A percentile compares a stretch with the other conserved stretches of the same genome.
phyloP scores from a whole-genome alignment of 2,797 vertebrate species.

The Gallinago nigripennis region DNA sequence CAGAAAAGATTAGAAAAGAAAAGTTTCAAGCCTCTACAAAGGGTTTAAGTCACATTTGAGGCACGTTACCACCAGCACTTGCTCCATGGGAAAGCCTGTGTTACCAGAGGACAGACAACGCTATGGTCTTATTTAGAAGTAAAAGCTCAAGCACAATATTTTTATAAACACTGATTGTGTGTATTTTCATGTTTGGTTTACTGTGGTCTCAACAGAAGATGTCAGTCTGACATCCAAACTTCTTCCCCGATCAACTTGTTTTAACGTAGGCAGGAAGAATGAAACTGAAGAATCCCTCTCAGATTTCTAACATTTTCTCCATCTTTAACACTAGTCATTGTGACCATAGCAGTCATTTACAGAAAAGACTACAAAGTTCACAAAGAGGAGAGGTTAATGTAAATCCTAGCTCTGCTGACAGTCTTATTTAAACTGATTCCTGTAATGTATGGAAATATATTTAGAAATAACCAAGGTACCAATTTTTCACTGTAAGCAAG shows the following conservation, averaged over 20 bases:
- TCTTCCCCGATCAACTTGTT: neutral
- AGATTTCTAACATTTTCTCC: neutral
- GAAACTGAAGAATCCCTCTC: neutral
- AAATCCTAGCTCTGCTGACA: neutral
- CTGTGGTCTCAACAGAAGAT: neutral
- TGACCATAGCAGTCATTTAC: neutral
- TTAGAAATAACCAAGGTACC: neutral
- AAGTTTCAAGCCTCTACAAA: neutral
- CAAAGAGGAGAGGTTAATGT: neutral
- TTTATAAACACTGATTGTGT: neutral
- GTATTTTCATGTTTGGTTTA: neutral
- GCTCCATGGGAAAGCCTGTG: accelerated
- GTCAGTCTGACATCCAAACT: neutral
- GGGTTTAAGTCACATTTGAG: neutral
- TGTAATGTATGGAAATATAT: neutral
- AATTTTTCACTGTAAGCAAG: neutral
- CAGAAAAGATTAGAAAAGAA: neutral
- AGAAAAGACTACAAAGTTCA: neutral
- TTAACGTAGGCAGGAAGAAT: neutral
- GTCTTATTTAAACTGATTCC: neutral
- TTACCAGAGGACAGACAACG: neutral
- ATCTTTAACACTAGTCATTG: neutral
- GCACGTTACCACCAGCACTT: neutral
- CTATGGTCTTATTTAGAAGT: neutral
- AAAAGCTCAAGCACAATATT: neutral